These are phyloP conservation scores for Ptychodera flava DNA, from an alignment of 35 echinoderm and acorn worm genomes.

Conservation along the genomic window DNA sequence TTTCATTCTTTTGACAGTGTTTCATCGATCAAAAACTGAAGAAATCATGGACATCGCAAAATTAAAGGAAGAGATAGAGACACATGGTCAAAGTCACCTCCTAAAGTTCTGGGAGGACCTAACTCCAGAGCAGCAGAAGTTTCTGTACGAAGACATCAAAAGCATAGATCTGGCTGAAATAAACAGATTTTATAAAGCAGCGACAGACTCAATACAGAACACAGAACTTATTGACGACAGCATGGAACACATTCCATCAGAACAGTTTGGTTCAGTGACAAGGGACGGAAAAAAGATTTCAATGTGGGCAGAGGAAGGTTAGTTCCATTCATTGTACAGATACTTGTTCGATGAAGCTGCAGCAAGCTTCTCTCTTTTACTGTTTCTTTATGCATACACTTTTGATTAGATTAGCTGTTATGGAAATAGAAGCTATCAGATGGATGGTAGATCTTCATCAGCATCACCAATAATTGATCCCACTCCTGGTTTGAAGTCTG, in stretches of 20 bases:
- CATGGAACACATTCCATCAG: conserved; percentile 91
- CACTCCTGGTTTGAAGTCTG: no score
- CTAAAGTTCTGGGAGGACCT: conserved; percentile 85
- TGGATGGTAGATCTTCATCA: no score
- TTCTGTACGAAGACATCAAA: conserved; percentile 70
- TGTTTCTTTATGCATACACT: no score
- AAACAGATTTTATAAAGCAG: conserved; percentile 49
- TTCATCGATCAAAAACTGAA: no score
- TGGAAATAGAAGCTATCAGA: no score
- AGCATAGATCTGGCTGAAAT: conserved; percentile 71
- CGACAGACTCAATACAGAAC: conserved; percentile 31
- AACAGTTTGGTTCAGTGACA: conserved; percentile 79
- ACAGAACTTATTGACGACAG: conserved; percentile 64
- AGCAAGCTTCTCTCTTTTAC: no score
- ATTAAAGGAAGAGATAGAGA: conserved; percentile 49
- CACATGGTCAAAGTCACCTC: conserved; percentile 73
- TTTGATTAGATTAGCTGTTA: no score
- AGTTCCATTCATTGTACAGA: no score
- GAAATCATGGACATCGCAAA: conserved; percentile 80
- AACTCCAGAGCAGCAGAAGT: conserved; percentile 28
- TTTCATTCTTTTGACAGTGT: no score
- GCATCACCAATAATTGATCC: no score
- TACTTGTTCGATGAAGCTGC: no score
- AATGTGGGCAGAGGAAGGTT: conserved; percentile 81
- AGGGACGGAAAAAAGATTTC: conserved; percentile 67